Evolutionary conservation across 2,797 vertebrate species (phyloP), one percentile per base, ranked within the genome.

Genomic region (Tolypeutes matacus): DNA sequence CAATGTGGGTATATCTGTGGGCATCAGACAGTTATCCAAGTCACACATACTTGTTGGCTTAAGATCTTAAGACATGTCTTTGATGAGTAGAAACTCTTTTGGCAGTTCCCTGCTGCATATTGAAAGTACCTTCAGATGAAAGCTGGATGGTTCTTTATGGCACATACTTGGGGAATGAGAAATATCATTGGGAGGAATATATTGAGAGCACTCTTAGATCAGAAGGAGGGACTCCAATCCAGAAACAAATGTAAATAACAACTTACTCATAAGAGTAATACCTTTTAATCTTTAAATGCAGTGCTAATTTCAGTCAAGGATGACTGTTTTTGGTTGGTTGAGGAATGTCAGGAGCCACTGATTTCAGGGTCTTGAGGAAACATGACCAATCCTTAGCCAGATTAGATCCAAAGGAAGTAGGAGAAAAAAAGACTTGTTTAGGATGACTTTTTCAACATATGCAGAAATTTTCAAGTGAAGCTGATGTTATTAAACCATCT

Each of bases 381-480:
- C 23, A 80, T 15, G 67, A 5, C 51, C 84, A 58, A 31, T 49
- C 56, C 3, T 46, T 96, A 46, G 49, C 36, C 25, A 83, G 20
- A 62, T 18, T 5, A 72, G 78, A 60, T 2, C 2, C 85, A 56
- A 86, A 85, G 65, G 64, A 73, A 83, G 58, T 51, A 15, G 34
- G 21, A 84, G 64, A n/a, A 60, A 29, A 86, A 76, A 70, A 73
- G 39, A 89, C 83, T 9, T 25, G 29, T 85, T 82, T 53, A 53
- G 42, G 56, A 60, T 81, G 67, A 27, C 60, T 93, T 94, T 93
- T 95, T 84, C 64, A 94, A 78, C 64, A 25, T 0, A 0, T 39
- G 53, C 18, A 84, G 91, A 88, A 88, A 88, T 86, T 65, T 86
- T 75, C 87, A 60, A 60, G 86, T 95, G 90, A 92, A 78, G 27